phyloP scores from a whole-genome alignment of 2,797 vertebrate genomes.

The Gobio occitaniae region DNA sequence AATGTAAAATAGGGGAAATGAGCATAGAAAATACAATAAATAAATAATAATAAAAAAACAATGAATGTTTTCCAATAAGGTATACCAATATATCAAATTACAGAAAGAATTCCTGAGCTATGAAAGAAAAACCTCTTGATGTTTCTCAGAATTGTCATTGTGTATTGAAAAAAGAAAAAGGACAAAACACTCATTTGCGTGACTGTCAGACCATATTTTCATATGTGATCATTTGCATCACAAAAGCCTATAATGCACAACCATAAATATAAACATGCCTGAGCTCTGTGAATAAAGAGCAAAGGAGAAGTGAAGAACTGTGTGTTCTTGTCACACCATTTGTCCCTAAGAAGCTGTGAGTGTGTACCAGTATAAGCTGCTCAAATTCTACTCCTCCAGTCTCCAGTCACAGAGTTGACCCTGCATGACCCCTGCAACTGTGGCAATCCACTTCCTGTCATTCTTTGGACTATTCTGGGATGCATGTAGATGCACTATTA shows the following conservation, averaged over 20 bases:
- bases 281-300: neutral
- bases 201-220: neutral
- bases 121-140: neutral
- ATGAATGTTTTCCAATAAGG: neutral
- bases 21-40: neutral
- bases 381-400: constrained; percentile 45
- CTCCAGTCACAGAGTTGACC: constrained; percentile 44
- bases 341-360: constrained; percentile 35
- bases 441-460: constrained; percentile 59
- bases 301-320: constrained; percentile 18
- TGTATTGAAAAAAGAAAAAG: neutral
- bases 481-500: constrained; percentile 22
- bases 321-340: constrained; percentile 49
- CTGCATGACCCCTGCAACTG: constrained; percentile 49
- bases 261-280: neutral
- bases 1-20: neutral
- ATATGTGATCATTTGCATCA: constrained; percentile 8
- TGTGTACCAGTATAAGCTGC: constrained; percentile 34
- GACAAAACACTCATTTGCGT: neutral
- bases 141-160: neutral
- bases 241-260: neutral
- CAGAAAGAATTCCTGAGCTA: neutral
- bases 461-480: constrained; percentile 59
- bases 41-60: neutral
- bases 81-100: neutral